Conservation (phyloP, 2,113 vertebrate species). For the Larimichthys polyactis region DNA sequence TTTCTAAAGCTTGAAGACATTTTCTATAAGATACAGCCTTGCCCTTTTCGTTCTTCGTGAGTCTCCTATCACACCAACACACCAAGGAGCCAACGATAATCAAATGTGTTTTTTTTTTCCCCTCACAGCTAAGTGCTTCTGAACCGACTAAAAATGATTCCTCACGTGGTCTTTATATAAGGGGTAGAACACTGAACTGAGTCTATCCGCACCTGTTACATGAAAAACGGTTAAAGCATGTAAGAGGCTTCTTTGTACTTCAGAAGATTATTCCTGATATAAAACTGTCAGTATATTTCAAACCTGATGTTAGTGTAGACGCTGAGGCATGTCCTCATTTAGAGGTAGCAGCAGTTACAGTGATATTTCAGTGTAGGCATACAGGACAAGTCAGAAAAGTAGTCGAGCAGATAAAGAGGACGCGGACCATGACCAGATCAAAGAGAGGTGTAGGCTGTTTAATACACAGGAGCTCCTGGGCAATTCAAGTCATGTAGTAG, state of each 20-base stretch:
- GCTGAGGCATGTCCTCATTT: conserved; percentile 42
- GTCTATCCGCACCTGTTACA: conserved; percentile 75
- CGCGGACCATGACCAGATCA: conserved; percentile 72
- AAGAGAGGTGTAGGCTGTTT: conserved; percentile 61
- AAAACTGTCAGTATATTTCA: conserved; percentile 72
- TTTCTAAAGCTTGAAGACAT: conserved; percentile 47
- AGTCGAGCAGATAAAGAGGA: conserved; percentile 33
- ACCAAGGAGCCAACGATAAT: conserved; percentile 38
- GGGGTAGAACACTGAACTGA: conserved; percentile 41
- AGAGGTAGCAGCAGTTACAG: conserved; percentile 41
- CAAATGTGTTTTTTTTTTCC: conserved; percentile 32
- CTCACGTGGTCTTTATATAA: conserved; percentile 67
- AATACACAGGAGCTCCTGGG: conserved; percentile 46
- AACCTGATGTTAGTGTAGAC: conserved; percentile 23
- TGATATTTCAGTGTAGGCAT: conserved; percentile 57
- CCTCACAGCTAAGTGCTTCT: conserved; percentile 9
- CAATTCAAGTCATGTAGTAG: conserved; percentile 52
- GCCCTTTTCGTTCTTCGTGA: conserved; percentile 6
- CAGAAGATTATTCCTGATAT: conserved; percentile 45
- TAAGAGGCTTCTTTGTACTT: conserved; percentile 56
- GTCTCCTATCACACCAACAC: conserved; percentile 19
- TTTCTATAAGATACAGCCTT: conserved; percentile 21
- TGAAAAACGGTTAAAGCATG: conserved; percentile 57
- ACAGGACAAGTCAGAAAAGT: conserved; percentile 37
- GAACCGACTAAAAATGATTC: conserved; percentile 24